Conservation (phyloP, 1,140 invertebrate genomes). For the Dysdera silvatica region DNA sequence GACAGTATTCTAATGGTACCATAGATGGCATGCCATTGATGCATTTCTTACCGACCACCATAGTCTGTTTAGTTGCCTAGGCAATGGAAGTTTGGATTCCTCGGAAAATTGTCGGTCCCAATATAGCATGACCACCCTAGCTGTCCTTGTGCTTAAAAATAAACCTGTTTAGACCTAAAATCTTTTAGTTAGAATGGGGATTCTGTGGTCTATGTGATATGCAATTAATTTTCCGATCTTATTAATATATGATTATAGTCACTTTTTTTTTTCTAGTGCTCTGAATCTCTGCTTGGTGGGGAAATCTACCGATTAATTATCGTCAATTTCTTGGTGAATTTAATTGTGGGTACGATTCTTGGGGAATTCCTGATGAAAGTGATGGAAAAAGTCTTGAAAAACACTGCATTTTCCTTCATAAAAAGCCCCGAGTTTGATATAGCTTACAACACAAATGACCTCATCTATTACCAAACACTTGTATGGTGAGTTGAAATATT, state of each 20-base stretch:
- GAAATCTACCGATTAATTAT: slow-evolving; percentile 23
- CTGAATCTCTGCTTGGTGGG: slow-evolving; percentile 16
- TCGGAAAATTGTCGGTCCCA: too few relatives aligned
- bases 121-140: too few relatives aligned
- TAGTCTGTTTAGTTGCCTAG: too few relatives aligned
- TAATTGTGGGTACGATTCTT: slow-evolving; percentile 7
- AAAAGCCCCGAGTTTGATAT: slow-evolving; percentile 14
- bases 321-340: slow-evolving; percentile 12
- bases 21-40: too few relatives aligned
- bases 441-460: slow-evolving; percentile 18
- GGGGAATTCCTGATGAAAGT: slow-evolving; percentile 7
- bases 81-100: too few relatives aligned
- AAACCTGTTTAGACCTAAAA: too few relatives aligned
- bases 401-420: neutral
- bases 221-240: neutral
- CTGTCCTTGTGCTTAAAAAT: too few relatives aligned
- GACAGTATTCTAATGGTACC: too few relatives aligned
- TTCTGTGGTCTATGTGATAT: too few relatives aligned
- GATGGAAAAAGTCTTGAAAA: neutral
- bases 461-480: slow-evolving; percentile 24
- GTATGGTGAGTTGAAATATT: slow-evolving; percentile 17
- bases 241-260: neutral
- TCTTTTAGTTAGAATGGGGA: too few relatives aligned
- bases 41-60: too few relatives aligned
- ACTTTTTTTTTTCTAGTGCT: slow-evolving; percentile 12